Conservation (phyloP, 2,113 vertebrate species). For the Gymnarchus niloticus region DNA sequence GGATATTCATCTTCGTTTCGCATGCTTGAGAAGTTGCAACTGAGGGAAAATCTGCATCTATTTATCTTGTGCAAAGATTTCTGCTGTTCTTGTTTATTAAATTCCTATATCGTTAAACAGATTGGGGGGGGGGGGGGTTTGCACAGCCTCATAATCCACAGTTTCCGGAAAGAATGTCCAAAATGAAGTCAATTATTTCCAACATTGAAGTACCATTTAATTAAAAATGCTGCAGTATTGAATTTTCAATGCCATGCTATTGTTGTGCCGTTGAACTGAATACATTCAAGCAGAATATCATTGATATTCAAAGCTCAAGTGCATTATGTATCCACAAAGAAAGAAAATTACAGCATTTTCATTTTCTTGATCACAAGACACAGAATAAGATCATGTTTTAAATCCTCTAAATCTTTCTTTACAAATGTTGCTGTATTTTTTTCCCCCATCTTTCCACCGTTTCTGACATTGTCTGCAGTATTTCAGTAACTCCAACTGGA, state of each 20-base stretch:
- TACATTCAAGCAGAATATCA: background rate
- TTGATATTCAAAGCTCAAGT: slow-evolving; percentile 1
- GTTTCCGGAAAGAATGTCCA: background rate
- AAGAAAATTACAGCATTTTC: background rate
- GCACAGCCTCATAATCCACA: slow-evolving; percentile 4
- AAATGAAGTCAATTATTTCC: background rate
- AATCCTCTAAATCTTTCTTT: background rate
- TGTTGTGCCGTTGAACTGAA: background rate
- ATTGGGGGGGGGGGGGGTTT: background rate
- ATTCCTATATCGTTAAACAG: background rate
- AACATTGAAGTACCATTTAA: background rate
- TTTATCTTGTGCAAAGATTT: background rate
- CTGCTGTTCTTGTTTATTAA: slow-evolving; percentile 2
- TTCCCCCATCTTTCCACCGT: background rate
- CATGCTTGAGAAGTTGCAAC: background rate
- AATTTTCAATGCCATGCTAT: background rate
- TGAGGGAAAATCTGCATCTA: background rate
- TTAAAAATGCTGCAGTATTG: background rate
- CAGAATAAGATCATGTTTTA: background rate
- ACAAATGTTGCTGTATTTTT: background rate
- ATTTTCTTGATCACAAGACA: background rate
- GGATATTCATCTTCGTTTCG: background rate
- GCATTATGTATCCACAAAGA: background rate
- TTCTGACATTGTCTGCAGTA: background rate
- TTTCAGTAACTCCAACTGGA: background rate